These are phyloP conservation scores for Lissonota sp. DNA, from an alignment of 2,888 invertebrate species.

Conservation along the genomic window DNA sequence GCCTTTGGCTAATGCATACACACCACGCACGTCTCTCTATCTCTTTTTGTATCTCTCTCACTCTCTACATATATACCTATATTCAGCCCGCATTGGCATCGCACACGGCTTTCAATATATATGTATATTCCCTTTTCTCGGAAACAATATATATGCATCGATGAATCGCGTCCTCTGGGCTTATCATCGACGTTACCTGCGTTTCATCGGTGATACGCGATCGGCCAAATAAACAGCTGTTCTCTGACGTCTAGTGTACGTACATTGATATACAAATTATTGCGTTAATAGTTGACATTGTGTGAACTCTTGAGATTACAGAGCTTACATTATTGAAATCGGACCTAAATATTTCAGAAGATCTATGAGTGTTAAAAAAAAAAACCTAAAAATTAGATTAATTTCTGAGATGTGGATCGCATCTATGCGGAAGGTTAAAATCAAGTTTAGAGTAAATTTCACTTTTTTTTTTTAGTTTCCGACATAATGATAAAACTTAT, in stretches of 20 bases:
- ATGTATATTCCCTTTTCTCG: constrained; percentile 26
- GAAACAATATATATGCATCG: constrained; percentile 18
- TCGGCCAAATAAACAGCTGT: constrained; percentile 1
- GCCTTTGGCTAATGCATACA: constrained; percentile 76
- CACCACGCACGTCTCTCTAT: constrained; percentile 65
- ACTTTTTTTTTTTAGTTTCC: too few relatives aligned
- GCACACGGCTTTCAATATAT: constrained; percentile 37
- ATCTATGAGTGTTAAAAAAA: too few relatives aligned
- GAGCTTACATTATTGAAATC: too few relatives aligned
- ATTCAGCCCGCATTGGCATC: constrained; percentile 19
- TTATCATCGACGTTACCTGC: constrained; percentile 37
- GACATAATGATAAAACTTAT: too few relatives aligned
- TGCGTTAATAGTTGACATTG: too few relatives aligned
- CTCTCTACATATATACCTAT: constrained; percentile 46
- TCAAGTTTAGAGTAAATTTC: too few relatives aligned
- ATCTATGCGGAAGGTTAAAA: too few relatives aligned
- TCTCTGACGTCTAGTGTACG: neutral
- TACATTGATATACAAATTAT: too few relatives aligned
- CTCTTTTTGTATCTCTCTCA: constrained; percentile 79
- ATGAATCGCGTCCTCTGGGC: constrained; percentile 36
- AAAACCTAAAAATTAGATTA: too few relatives aligned
- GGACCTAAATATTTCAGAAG: too few relatives aligned
- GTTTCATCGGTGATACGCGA: neutral
- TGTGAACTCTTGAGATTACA: too few relatives aligned
- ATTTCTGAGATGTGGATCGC: too few relatives aligned